phyloP scores from a whole-genome alignment of 2,888 invertebrate genomes.

The Stenodera caucasica region DNA sequence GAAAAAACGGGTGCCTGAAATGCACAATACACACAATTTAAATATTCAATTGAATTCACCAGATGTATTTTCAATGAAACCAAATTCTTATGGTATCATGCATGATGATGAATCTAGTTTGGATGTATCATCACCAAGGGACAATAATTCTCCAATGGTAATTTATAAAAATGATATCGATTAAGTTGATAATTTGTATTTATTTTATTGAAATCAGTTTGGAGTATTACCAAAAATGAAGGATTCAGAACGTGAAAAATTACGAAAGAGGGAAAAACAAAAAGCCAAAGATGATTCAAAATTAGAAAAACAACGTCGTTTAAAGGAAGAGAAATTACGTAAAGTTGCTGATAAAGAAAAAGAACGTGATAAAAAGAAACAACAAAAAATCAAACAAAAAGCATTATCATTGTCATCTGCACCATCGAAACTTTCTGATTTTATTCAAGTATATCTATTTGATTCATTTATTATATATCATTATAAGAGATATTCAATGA shows the following conservation, averaged over 20 bases:
- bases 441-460: constrained; percentile 44
- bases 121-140: constrained; percentile 67
- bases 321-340: constrained; percentile 68
- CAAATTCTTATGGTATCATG: constrained; percentile 57
- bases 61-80: constrained; percentile 53
- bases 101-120: constrained; percentile 69
- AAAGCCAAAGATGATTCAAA: constrained; percentile 74
- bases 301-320: constrained; percentile 63
- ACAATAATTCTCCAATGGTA: constrained; percentile 67
- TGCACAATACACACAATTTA: constrained; percentile 58
- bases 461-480: not conserved
- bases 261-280: constrained; percentile 67
- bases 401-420: constrained; percentile 51
- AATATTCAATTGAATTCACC: constrained; percentile 53
- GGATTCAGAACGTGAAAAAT: constrained; percentile 62
- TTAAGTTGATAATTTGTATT: not conserved
- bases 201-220: constrained; percentile 50
- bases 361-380: constrained; percentile 66
- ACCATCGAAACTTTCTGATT: constrained; percentile 53
- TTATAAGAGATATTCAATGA: constrained; percentile 30
- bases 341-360: constrained; percentile 67
- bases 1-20: constrained; percentile 58
- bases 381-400: constrained; percentile 66
- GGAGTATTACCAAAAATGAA: constrained; percentile 60
- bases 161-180: not conserved